phyloP scores from a whole-genome alignment of 2,888 invertebrate genomes.

The Hyposoter dolosus region DNA sequence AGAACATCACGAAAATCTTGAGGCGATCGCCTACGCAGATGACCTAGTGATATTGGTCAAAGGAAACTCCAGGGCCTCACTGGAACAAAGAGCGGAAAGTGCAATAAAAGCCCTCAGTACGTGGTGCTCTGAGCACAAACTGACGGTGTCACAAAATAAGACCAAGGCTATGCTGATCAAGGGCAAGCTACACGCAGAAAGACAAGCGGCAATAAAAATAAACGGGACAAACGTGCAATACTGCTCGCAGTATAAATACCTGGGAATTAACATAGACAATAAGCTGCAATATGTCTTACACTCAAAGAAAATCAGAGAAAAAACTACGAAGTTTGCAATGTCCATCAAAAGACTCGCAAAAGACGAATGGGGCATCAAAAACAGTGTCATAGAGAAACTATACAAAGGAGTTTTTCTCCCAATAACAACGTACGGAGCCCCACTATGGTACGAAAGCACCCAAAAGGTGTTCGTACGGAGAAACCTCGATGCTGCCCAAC shows the following conservation, averaged over 20 bases:
- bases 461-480: neutral
- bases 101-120: neutral
- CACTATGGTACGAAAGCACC: constrained; percentile 43
- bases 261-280: constrained; percentile 54
- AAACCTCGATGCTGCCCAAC: constrained; percentile 15
- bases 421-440: constrained; percentile 59
- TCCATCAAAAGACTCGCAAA: neutral
- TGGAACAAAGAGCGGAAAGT: neutral
- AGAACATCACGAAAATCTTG: neutral
- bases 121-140: constrained; percentile 48
- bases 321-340: neutral
- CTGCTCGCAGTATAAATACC: constrained; percentile 28
- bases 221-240: neutral
- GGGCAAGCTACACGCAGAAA: neutral
- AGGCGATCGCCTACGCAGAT: constrained; percentile 57
- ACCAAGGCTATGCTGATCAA: constrained; percentile 51
- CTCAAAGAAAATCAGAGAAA: neutral
- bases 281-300: constrained; percentile 37
- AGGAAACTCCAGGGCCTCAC: neutral
- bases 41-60: constrained; percentile 44
- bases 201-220: neutral
- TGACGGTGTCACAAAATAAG: constrained; percentile 13
- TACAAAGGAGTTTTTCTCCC: constrained; percentile 59
- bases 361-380: neutral
- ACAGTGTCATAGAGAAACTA: neutral